phyloP scores from a whole-genome alignment of 2,888 invertebrate genomes.

The Melanargia galathea region DNA sequence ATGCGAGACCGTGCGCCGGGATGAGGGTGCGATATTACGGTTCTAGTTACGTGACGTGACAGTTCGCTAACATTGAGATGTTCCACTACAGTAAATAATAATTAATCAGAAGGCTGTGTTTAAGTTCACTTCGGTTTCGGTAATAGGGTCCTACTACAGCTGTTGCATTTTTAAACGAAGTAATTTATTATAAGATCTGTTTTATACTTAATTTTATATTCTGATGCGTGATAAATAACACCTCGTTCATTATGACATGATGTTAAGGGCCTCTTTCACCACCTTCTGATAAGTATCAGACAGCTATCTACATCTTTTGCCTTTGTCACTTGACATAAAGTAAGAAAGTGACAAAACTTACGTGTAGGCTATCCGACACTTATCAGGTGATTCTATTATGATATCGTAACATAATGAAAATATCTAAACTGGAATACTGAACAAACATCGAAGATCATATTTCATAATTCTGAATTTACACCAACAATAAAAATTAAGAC shows the following conservation, averaged over 20 bases:
- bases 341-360: too few species aligned
- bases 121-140: constrained; percentile 14
- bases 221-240: neutral
- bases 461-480: neutral
- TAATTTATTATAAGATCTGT: too few species aligned
- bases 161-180: neutral
- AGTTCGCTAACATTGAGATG: constrained; percentile 29
- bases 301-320: too few species aligned
- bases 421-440: neutral
- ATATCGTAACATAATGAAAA: neutral
- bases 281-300: too few species aligned
- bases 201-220: too few species aligned
- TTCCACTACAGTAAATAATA: constrained; percentile 17
- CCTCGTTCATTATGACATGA: neutral
- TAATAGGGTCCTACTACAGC: neutral
- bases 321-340: too few species aligned
- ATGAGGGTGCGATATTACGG: constrained; percentile 24
- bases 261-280: too few species aligned
- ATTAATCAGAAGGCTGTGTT: constrained; percentile 28
- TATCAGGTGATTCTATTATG: too few species aligned
- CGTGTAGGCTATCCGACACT: too few species aligned
- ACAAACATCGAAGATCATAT: neutral
- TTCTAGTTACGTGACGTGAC: constrained; percentile 27
- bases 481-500: neutral
- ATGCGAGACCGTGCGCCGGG: constrained; percentile 34